Conservation (phyloP, 2,797 vertebrate genomes). For the Pseudochirops corinnae region DNA sequence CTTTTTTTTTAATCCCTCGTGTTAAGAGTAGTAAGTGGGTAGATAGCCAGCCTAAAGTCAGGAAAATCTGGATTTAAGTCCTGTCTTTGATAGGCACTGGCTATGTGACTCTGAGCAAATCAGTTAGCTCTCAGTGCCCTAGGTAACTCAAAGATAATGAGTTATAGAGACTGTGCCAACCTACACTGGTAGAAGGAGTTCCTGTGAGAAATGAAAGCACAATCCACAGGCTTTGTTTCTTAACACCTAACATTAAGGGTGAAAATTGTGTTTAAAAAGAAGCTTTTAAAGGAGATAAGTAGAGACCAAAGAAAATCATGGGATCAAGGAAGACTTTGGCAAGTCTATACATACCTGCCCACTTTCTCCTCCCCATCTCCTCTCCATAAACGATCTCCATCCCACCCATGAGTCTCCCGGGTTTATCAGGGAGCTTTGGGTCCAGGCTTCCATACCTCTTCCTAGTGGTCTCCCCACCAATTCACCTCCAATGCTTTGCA, state of each 20-base stretch:
- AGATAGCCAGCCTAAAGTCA: not conserved
- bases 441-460: not conserved
- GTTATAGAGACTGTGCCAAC: not conserved
- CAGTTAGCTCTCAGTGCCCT: not conserved
- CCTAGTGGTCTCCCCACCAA: not conserved
- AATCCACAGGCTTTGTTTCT: not conserved
- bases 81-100: not conserved
- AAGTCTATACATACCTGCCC: not conserved
- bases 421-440: not conserved
- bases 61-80: not conserved
- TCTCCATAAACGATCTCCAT: not conserved
- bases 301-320: not conserved
- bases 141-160: not conserved
- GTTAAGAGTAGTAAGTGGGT: not conserved
- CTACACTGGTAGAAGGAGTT: not conserved
- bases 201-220: not conserved
- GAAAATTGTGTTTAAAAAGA: not conserved
- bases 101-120: not conserved
- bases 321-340: not conserved
- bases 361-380: not conserved
- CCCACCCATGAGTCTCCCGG: not conserved
- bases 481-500: not conserved
- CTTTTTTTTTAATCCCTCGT: not conserved
- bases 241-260: not conserved
- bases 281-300: not conserved